Evolutionary conservation across 2,797 vertebrate species (phyloP).

Genomic region (Sebastes taczanowskii): DNA sequence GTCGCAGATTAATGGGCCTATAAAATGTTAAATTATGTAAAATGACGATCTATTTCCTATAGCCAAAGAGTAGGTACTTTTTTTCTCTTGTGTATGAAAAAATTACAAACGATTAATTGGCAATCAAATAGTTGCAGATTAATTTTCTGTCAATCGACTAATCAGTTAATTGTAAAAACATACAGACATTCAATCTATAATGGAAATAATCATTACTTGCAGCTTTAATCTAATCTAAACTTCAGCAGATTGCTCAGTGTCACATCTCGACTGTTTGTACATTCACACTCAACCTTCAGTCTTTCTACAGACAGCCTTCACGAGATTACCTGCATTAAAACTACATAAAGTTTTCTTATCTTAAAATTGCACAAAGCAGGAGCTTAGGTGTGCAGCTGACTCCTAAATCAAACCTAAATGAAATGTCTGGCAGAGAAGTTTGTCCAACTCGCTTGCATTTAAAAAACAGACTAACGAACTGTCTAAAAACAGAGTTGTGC

Average conservation of each 20-base stretch:
- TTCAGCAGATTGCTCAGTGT: neutral
- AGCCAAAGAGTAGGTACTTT: neutral
- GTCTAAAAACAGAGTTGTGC: neutral
- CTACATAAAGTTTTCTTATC: constrained; percentile 36
- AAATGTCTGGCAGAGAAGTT: constrained; percentile 30
- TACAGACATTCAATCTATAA: neutral
- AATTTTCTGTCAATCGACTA: neutral
- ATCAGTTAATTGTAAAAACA: no score
- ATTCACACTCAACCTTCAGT: neutral
- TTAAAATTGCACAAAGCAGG: constrained; percentile 32
- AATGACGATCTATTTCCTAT: neutral
- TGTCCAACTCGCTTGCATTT: constrained; percentile 4
- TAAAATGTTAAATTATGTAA: neutral
- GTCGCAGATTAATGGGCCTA: neutral
- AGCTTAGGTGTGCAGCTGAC: constrained; percentile 10
- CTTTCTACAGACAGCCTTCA: neutral
- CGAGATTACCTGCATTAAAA: constrained; percentile 34
- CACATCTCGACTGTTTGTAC: neutral
- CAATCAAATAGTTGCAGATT: neutral
- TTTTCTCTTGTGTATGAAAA: neutral
- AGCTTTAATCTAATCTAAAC: neutral
- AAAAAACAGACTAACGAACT: constrained; percentile 19
- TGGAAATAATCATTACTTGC: neutral
- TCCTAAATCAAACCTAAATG: constrained; percentile 15
- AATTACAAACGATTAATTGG: neutral